phyloP scores from a whole-genome alignment of 2,888 invertebrate species.

The Dolichopus griseipennis region DNA sequence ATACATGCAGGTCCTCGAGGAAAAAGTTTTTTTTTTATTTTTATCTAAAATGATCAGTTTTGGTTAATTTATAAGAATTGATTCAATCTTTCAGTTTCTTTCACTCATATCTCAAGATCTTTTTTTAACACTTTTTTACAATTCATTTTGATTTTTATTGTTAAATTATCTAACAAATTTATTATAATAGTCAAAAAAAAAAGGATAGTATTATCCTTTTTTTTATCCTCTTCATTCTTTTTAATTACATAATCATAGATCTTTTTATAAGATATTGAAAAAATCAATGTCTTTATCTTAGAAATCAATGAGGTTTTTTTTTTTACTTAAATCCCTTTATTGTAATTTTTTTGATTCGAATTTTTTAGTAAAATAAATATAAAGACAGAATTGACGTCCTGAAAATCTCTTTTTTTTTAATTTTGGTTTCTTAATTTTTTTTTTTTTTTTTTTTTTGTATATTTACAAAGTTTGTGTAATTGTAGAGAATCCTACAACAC shows the following conservation, averaged over 20 bases:
- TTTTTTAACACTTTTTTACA: not conserved
- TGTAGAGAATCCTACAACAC: no score
- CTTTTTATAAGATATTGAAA: not conserved
- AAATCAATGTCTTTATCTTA: not conserved
- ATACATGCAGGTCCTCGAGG: no score
- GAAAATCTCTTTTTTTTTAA: no score
- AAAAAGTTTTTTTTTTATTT: no score
- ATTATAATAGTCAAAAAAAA: not conserved
- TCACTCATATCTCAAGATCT: not conserved
- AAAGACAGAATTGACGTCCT: no score
- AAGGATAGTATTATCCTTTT: not conserved
- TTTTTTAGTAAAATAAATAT: no score
- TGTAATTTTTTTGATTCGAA: no score
- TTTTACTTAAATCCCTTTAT: no score
- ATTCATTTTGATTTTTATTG: not conserved
- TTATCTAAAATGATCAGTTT: not conserved
- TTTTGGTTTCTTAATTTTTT: no score
- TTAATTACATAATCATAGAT: not conserved
- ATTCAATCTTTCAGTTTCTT: not conserved
- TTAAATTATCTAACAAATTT: conserved; percentile 2
- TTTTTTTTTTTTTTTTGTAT: no score
- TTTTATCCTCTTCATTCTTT: not conserved
- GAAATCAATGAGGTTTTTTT: not conserved
- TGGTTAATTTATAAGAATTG: not conserved
- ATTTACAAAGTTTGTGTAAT: no score